These are phyloP conservation scores for Neoarius graeffei DNA, from an alignment of 2,113 vertebrate genomes.

Conservation along the genomic window DNA sequence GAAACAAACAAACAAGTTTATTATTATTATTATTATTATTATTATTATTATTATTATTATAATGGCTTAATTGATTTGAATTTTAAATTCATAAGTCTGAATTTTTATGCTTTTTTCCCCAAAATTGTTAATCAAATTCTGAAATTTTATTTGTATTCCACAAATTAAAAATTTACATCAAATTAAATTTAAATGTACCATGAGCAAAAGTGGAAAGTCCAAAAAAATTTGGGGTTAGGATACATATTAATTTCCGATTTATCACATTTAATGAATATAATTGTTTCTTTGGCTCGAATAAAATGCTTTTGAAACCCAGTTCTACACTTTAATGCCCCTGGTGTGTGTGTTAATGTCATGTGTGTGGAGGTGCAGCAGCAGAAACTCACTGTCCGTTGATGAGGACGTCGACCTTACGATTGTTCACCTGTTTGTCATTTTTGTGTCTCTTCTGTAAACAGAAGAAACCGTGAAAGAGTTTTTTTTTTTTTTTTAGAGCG, in stretches of 20 bases:
- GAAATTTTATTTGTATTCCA: no score
- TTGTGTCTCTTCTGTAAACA: constrained; percentile 84
- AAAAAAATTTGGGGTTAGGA: not conserved
- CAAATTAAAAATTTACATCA: no score
- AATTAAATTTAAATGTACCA: no score
- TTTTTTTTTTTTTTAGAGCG: no score
- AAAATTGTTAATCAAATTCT: no score
- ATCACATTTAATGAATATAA: not conserved
- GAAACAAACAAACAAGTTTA: no score
- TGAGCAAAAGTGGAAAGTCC: no score
- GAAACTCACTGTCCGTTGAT: constrained; percentile 83
- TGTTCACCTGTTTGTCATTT: constrained; percentile 90
- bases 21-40: no score
- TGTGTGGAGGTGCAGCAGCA: not conserved
- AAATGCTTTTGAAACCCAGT: not conserved
- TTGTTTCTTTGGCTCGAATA: not conserved
- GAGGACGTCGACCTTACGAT: constrained; percentile 82
- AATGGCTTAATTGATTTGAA: no score
- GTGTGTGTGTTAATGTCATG: not conserved
- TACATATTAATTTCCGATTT: not conserved
- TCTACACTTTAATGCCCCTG: not conserved
- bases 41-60: no score
- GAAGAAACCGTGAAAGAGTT: not conserved
- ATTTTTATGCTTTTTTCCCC: no score
- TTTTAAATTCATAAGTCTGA: no score